phyloP scores from a whole-genome alignment of 2,797 vertebrate species.

The Synanceia verrucosa region DNA sequence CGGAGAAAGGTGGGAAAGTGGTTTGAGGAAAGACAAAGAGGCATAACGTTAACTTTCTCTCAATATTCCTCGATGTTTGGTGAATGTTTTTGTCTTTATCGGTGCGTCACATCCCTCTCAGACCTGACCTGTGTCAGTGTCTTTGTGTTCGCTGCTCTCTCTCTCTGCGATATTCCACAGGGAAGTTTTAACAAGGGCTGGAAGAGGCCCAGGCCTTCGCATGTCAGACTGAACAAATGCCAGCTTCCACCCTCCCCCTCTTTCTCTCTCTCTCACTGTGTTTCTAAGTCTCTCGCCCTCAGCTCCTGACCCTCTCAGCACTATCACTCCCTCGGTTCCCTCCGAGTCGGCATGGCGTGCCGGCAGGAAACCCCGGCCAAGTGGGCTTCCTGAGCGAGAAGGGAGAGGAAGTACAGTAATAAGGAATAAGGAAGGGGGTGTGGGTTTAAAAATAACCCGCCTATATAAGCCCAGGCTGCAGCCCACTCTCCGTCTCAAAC shows the following conservation, averaged over 20 bases:
- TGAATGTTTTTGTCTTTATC: conserved; percentile 5
- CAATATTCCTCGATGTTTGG: not conserved
- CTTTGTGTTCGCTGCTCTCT: conserved; percentile 2
- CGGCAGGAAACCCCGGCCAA: conserved; percentile 72
- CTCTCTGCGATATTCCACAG: conserved; percentile 60
- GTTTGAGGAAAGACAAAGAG: too few relatives aligned
- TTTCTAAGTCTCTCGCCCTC: conserved; percentile 16
- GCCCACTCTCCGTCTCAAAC: conserved; percentile 80
- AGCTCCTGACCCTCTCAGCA: conserved; percentile 77
- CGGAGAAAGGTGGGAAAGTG: not conserved
- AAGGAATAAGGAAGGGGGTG: conserved; percentile 85
- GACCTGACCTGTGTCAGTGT: conserved; percentile 6
- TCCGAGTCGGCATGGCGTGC: conserved; percentile 82
- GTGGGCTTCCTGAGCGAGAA: conserved; percentile 90
- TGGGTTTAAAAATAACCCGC: conserved; percentile 92
- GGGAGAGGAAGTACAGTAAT: conserved; percentile 92
- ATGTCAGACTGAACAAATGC: conserved; percentile 79
- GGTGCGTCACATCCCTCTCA: conserved; percentile 3
- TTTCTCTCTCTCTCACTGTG: not conserved
- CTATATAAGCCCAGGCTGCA: conserved; percentile 88
- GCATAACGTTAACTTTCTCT: not conserved
- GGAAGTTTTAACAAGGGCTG: conserved; percentile 69
- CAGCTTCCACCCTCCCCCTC: conserved; percentile 40
- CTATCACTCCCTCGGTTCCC: conserved; percentile 84
- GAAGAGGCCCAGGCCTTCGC: conserved; percentile 73